Evolutionary conservation across 2,113 vertebrate genomes (phyloP), one percentile per base, ranked within the genome.

Genomic region (Elaphurus davidianus): DNA sequence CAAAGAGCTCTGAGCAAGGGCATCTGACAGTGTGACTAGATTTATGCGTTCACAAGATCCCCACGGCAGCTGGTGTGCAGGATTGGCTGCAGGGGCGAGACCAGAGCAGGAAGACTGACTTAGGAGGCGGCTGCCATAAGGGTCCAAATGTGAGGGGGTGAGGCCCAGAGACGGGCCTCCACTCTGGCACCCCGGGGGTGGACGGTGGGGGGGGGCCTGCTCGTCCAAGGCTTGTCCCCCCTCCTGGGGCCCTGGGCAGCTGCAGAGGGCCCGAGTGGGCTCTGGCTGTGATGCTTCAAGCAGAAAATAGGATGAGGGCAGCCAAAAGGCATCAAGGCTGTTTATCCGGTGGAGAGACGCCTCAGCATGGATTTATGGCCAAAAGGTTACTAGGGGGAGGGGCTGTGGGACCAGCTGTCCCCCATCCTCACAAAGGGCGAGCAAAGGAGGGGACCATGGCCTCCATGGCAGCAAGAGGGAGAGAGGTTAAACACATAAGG

Each of bases 281-380:
- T 97, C 76, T 95, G 50, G 97, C 92, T 96, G 92, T 96, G 94
- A 97, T 81, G 90, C 81, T 90, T 81, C 60, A 59, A 76, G 79
- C 98, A 97, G 92, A 98, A 97, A 98, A 97, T 98, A 98, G 97
- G 96, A 96, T 92, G 96, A 98, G 98, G 79, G 95, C 96, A 96
- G 97, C 98, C 97, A 98, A 92, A 95, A 98, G 97, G 98, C 94
- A 97, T 96, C 93, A 43, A 84, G 86, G 79, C 96, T 98, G 97
- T 98, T 98, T 98, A 98, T 98, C 98, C 97, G 93, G 98, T 98
- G 96, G 90, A 98, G 95, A 96, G 89, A 98, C 9, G 96, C 93
- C 97, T 96, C 96, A 95, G 83, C 57, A 43, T 96, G 96, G 96
- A 98, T 98, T 98, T 98, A 97, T 94, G 90, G 54, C 91, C 93